Evolutionary conservation across 2,888 invertebrate species (phyloP), one percentile per base, ranked within the genome.

Genomic region (Caenorhabditis sulstoni): DNA sequence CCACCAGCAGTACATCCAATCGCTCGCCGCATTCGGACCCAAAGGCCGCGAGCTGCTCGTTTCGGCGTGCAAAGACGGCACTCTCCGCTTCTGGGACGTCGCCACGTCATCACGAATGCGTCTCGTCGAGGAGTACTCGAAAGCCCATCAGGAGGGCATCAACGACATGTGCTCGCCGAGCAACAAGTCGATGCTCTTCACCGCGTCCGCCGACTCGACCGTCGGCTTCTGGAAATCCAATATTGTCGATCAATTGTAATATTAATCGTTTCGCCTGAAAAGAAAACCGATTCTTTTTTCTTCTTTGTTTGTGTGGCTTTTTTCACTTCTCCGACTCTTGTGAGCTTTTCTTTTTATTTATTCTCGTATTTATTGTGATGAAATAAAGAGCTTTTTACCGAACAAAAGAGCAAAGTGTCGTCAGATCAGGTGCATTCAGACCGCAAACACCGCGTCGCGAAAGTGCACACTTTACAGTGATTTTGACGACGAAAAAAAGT

Each of bases 11-110:
- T 83, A 83, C 52, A 81, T 85, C 39, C 84, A 85, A 64, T 80
- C 65, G 0, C 53, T 83, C 39, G 62, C 75, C 29, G 61, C 70
- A 29, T 65, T 81, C n/a, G 78, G 78, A 50, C 52, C 68, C 18
- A 58, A 62, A 45, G 47, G 49, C 14, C 59, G 57, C n/a, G 57
- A 59, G 16, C 47, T 82, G 11, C 64, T 86, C 4, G 81, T 79
- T 0, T 85, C 86, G 3, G 94, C 94, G 82, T 95, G 95, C 83
- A 94, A 95, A 39, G 94, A 94, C 89, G 94, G 94, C 35, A 92
- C 93, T 83, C 92, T 95, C 84, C 94, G 94, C 85, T 92, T 94
- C 86, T 95, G 95, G 95, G 93, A 93, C 88, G 91, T 93, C 0
- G 93, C 93, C 61, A 93, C 93, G 80, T 94, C 94, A 73, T 91